These are phyloP conservation scores for Scophthalmus maximus DNA, from an alignment of 2,113 vertebrate genomes.

Conservation along the genomic window DNA sequence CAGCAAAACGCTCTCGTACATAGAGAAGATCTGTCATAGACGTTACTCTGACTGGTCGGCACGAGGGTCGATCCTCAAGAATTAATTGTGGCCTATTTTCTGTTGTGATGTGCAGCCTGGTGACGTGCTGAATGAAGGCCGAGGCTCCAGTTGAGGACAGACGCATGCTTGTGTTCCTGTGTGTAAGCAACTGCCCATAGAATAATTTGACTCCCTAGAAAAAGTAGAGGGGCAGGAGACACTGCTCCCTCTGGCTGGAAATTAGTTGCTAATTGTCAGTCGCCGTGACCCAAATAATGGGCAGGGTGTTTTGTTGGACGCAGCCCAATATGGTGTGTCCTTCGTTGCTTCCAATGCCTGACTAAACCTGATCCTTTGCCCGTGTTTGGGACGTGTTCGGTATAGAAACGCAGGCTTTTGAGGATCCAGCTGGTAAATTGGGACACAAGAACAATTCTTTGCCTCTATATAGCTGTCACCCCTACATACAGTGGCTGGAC, in stretches of 20 bases:
- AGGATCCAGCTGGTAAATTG: background rate
- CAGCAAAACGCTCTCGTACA: constrained; percentile 2
- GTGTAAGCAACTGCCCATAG: constrained; percentile 32
- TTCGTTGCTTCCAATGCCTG: background rate
- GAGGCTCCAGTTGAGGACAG: constrained; percentile 27
- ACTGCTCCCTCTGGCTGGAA: background rate
- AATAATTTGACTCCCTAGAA: constrained; percentile 28
- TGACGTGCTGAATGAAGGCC: constrained; percentile 18
- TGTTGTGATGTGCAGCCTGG: constrained; percentile 31
- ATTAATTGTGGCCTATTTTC: constrained; percentile 51
- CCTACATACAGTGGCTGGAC: background rate
- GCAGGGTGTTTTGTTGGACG: background rate
- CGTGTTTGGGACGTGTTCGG: background rate
- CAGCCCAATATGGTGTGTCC: background rate
- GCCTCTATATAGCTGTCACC: background rate
- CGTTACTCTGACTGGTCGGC: constrained; percentile 20
- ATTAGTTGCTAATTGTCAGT: constrained; percentile 1
- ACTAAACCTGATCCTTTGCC: constrained; percentile 9
- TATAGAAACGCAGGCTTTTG: background rate
- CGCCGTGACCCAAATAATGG: background rate
- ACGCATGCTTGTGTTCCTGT: constrained; percentile 29
- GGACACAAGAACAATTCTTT: background rate
- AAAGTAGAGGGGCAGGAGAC: constrained; percentile 12
- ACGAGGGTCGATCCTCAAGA: constrained; percentile 28
- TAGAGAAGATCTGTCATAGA: constrained; percentile 3